These are phyloP conservation scores for Orthosia gracilis DNA, from an alignment of 2,888 invertebrate genomes.

Conservation along the genomic window DNA sequence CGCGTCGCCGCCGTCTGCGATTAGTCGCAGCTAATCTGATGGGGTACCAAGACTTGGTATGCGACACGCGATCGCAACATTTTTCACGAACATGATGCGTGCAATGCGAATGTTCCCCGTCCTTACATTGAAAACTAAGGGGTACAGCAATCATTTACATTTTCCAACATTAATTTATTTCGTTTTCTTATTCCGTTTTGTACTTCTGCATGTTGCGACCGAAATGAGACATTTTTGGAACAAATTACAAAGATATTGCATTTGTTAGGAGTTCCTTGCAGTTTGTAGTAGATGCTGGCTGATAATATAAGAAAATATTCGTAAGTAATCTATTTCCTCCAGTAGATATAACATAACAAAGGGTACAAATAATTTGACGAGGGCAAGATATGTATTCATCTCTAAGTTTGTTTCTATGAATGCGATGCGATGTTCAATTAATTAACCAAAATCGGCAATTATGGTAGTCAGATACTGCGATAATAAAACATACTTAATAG, in stretches of 20 bases:
- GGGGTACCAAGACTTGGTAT: slow-evolving; percentile 44
- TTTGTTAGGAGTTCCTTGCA: slow-evolving; percentile 15
- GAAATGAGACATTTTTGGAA: slow-evolving; percentile 48
- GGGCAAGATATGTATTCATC: no score
- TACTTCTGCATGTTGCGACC: slow-evolving; percentile 32
- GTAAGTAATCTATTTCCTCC: not conserved
- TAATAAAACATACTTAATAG: no score
- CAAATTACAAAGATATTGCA: slow-evolving; percentile 40
- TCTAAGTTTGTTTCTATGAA: no score
- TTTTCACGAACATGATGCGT: slow-evolving; percentile 62
- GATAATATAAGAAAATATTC: not conserved
- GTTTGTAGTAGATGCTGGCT: not conserved
- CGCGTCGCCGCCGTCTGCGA: slow-evolving; percentile 68
- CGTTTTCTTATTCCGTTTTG: slow-evolving; percentile 46
- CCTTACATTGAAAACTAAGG: slow-evolving; percentile 51
- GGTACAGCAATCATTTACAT: slow-evolving; percentile 54
- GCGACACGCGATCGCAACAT: slow-evolving; percentile 61
- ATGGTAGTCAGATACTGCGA: no score
- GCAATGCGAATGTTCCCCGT: slow-evolving; percentile 47
- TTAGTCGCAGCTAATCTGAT: slow-evolving; percentile 74
- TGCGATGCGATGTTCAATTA: no score
- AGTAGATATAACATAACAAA: not conserved
- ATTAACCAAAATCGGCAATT: no score
- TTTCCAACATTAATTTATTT: slow-evolving; percentile 53
- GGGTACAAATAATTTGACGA: not conserved